Percentiles rank a stretch among this genome's conserved stretches.
Evolutionary conservation across 2,888 invertebrate species (phyloP).

Genomic region (Eucera pruinosa): DNA sequence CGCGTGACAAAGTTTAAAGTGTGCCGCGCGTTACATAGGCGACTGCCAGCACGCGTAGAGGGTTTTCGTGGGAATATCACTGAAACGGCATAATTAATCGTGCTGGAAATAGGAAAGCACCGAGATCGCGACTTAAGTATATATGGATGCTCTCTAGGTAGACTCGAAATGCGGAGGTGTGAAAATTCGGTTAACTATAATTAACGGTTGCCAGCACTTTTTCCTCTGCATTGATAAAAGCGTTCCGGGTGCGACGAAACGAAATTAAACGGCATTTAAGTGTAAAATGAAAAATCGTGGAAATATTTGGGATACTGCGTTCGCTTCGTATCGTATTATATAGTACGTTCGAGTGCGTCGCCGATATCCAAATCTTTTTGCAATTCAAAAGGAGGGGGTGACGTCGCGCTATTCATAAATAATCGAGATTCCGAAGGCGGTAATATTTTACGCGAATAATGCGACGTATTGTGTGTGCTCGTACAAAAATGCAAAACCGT

Average conservation of each 20-base stretch:
- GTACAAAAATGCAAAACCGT: constrained; percentile 21
- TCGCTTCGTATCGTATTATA: too few species aligned
- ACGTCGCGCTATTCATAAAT: constrained; percentile 6
- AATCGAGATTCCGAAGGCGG: constrained; percentile 8
- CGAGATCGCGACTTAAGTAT: not conserved
- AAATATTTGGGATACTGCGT: not conserved
- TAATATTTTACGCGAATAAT: constrained; percentile 29
- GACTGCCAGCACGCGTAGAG: not conserved
- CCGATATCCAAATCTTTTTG: not conserved
- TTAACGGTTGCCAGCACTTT: constrained; percentile 15
- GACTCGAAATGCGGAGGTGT: not conserved
- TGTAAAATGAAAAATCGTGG: not conserved
- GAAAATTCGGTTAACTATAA: constrained; percentile 27
- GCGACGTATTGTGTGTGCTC: constrained; percentile 18
- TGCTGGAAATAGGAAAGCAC: constrained; percentile 16
- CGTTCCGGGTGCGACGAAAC: not conserved
- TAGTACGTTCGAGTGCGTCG: not conserved
- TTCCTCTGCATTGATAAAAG: not conserved
- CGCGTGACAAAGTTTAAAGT: constrained; percentile 20
- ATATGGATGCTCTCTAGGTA: not conserved
- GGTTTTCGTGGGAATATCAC: constrained; percentile 12
- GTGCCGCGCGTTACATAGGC: constrained; percentile 5
- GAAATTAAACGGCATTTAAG: not conserved
- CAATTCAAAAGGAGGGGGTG: too few species aligned
- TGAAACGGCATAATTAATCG: constrained; percentile 49